Conservation (phyloP, 2,888 invertebrate species). For the Gryllus longicercus region DNA sequence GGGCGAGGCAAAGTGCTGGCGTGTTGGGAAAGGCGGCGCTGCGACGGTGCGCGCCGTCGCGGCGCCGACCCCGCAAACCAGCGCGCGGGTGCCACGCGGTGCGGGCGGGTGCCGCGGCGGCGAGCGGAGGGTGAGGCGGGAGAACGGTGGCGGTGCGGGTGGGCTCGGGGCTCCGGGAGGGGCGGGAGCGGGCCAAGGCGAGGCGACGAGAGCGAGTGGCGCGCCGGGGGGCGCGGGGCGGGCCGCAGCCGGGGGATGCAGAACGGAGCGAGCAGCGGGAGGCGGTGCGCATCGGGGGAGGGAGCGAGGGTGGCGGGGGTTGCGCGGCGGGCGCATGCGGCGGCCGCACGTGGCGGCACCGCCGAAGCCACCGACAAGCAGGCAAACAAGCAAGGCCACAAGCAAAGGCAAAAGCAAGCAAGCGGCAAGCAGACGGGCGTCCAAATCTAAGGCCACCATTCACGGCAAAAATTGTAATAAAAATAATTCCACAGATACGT, state of each 20-base stretch:
- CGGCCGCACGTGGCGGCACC: slow-evolving; percentile 6
- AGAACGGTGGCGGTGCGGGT: background rate
- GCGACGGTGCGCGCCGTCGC: background rate
- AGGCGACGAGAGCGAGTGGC: background rate
- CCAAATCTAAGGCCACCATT: slow-evolving; percentile 17
- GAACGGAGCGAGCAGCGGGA: background rate
- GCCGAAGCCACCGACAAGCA: slow-evolving; percentile 6
- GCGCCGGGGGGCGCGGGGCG: background rate
- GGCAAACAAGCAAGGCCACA: background rate
- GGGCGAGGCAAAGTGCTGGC: too few species aligned
- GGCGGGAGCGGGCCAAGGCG: background rate
- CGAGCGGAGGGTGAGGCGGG: background rate
- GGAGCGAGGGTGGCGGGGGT: background rate
- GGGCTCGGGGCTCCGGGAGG: background rate
- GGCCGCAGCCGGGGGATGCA: slow-evolving; percentile 6
- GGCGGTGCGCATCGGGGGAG: background rate
- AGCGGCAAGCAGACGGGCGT: background rate
- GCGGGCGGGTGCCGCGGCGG: background rate
- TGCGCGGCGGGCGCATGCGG: slow-evolving; percentile 9
- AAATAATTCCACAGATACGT: slow-evolving; percentile 17
- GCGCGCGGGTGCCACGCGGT: too few species aligned
- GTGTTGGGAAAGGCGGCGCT: too few species aligned
- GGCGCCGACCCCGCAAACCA: too few species aligned
- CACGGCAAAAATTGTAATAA: slow-evolving; percentile 17
- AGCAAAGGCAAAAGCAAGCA: background rate